These are phyloP conservation scores for Thamnophis sirtalis DNA, from an alignment of 2,113 vertebrate genomes.

Conservation along the genomic window DNA sequence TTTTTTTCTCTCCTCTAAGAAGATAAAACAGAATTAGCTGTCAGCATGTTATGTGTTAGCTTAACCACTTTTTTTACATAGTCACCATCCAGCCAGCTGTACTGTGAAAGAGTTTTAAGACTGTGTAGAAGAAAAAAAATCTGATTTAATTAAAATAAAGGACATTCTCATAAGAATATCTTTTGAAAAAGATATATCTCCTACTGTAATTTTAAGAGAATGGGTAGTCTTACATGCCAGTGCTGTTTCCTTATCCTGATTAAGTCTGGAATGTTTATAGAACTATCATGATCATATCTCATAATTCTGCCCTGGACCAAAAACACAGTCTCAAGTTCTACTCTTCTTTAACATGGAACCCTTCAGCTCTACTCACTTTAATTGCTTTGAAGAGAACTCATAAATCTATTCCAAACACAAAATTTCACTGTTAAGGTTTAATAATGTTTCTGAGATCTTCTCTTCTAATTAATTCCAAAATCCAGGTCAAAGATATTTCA, in stretches of 20 bases:
- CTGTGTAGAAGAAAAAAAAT: neutral
- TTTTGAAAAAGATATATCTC: neutral
- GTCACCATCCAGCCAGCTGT: neutral
- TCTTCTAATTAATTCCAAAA: neutral
- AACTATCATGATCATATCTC: neutral
- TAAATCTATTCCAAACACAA: neutral
- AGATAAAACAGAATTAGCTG: conserved; percentile 1
- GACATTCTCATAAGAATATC: neutral
- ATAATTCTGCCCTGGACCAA: neutral
- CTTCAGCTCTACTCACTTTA: neutral
- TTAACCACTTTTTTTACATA: conserved; percentile 3
- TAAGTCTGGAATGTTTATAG: neutral
- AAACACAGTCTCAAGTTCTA: too few relatives aligned
- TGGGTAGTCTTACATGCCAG: neutral
- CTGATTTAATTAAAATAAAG: neutral
- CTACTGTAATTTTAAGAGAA: neutral
- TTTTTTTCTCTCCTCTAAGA: neutral
- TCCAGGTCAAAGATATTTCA: neutral
- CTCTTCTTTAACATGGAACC: neutral
- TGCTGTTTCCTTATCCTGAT: neutral
- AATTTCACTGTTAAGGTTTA: neutral
- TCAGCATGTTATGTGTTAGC: conserved; percentile 1
- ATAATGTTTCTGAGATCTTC: neutral
- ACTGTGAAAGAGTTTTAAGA: neutral
- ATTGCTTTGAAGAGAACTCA: neutral